Conservation (phyloP, 2,797 vertebrate species). For the Sciaenops ocellatus region DNA sequence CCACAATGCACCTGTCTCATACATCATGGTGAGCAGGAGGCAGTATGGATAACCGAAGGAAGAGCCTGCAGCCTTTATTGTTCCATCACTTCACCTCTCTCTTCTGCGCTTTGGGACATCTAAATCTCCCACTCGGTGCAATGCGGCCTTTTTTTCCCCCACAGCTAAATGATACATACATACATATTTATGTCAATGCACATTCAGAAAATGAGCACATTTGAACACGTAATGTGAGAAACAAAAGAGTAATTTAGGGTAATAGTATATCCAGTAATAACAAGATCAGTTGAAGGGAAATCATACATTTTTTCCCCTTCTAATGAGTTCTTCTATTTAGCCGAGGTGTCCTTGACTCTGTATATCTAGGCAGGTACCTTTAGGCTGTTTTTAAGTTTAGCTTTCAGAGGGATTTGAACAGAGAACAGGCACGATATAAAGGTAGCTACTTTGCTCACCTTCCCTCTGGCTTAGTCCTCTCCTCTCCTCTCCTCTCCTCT, state of each 20-base stretch:
- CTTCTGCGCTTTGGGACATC: slow-evolving; percentile 27
- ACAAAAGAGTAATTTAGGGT: not conserved
- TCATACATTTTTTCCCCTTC: not conserved
- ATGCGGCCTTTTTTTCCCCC: slow-evolving; percentile 13
- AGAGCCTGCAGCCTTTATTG: slow-evolving; percentile 59
- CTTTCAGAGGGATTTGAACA: slow-evolving; percentile 62
- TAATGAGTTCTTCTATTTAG: slow-evolving; percentile 36
- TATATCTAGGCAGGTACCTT: slow-evolving; percentile 46
- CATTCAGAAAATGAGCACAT: not conserved
- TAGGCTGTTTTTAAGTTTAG: slow-evolving; percentile 59
- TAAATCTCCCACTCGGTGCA: slow-evolving; percentile 46
- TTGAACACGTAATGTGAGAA: not conserved
- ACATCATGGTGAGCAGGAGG: slow-evolving; percentile 61
- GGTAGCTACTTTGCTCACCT: slow-evolving; percentile 65
- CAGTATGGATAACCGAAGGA: slow-evolving; percentile 28
- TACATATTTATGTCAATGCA: slow-evolving; percentile 2
- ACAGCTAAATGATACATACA: slow-evolving; percentile 19
- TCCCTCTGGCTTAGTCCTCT: slow-evolving; percentile 67
- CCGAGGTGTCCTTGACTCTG: slow-evolving; percentile 67
- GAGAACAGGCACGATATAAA: slow-evolving; percentile 49
- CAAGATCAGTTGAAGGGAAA: slow-evolving; percentile 1
- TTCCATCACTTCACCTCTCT: slow-evolving; percentile 56
- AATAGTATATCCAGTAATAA: slow-evolving; percentile 8
- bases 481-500: not conserved
- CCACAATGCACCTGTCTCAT: slow-evolving; percentile 72